Percentiles rank a stretch among this genome's conserved stretches.
Conservation (phyloP, 2,797 vertebrate genomes). For the Poeciliopsis presidionis region DNA sequence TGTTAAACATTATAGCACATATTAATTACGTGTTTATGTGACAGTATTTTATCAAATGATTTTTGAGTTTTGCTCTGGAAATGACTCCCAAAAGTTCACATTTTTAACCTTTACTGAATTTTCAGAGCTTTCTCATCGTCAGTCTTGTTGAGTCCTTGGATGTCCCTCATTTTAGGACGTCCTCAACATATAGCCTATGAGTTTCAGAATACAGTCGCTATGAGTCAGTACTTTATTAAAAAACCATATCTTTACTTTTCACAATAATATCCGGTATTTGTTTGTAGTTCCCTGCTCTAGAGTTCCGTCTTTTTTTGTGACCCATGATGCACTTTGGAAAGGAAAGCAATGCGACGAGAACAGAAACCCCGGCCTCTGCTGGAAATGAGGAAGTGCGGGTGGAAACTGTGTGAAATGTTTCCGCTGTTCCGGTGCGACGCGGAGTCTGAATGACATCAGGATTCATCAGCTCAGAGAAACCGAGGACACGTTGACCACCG, state of each 20-base stretch:
- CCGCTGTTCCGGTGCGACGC: conserved; percentile 7
- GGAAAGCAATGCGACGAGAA: conserved; percentile 10
- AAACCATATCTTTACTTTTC: not conserved
- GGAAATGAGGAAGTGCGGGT: conserved; percentile 31
- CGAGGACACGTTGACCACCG: conserved; percentile 6
- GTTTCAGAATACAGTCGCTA: not conserved
- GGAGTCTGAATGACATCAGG: not conserved
- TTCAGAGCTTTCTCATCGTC: not conserved
- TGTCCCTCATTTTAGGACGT: not conserved
- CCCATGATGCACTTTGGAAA: conserved; percentile 2
- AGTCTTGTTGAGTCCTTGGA: not conserved
- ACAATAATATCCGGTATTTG: not conserved
- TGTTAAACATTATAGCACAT: not conserved
- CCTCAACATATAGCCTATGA: not conserved
- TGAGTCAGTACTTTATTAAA: not conserved
- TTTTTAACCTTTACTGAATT: not conserved
- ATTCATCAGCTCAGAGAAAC: conserved; percentile 13
- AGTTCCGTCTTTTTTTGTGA: conserved; percentile 13
- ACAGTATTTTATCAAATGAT: not conserved
- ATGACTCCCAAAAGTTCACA: not conserved
- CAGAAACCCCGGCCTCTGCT: not conserved
- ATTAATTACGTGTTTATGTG: not conserved
- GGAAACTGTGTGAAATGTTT: conserved; percentile 17
- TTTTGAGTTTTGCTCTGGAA: not conserved
- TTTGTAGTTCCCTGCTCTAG: not conserved